These are phyloP conservation scores for Heliconius hermathena DNA, from an alignment of 1,140 invertebrate genomes.

Conservation along the genomic window DNA sequence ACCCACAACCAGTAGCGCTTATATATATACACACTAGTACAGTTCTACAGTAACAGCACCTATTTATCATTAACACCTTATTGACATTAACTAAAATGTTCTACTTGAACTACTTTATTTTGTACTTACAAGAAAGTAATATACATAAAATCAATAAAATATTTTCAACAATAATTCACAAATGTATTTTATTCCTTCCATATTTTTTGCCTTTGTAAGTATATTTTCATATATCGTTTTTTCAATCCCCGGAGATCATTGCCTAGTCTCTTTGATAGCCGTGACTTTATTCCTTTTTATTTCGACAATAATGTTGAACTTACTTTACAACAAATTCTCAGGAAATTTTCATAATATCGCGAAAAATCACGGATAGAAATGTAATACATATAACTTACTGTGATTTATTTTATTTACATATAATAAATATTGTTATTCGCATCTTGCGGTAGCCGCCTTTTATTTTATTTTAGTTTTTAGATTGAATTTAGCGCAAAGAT, in stretches of 20 bases:
- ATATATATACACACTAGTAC: no score
- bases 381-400: background rate
- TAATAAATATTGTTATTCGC: background rate
- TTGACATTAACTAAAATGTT: no score
- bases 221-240: constrained; percentile 23
- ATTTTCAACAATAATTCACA: background rate
- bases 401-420: background rate
- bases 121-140: background rate
- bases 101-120: no score
- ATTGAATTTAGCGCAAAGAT: no score
- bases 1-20: no score
- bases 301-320: constrained; percentile 26
- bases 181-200: background rate
- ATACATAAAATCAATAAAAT: background rate
- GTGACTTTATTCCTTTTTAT: constrained; percentile 28
- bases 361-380: background rate
- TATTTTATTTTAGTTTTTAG: no score
- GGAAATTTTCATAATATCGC: background rate
- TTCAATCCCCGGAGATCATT: constrained; percentile 25
- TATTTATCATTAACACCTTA: no score
- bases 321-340: background rate
- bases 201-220: constrained; percentile 16
- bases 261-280: constrained; percentile 28
- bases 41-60: background rate
- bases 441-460: background rate